A percentile compares a stretch with the other conserved stretches of the same genome.
phyloP scores from a whole-genome alignment of 2,888 invertebrate genomes.

The Phyllotreta cruciferae region DNA sequence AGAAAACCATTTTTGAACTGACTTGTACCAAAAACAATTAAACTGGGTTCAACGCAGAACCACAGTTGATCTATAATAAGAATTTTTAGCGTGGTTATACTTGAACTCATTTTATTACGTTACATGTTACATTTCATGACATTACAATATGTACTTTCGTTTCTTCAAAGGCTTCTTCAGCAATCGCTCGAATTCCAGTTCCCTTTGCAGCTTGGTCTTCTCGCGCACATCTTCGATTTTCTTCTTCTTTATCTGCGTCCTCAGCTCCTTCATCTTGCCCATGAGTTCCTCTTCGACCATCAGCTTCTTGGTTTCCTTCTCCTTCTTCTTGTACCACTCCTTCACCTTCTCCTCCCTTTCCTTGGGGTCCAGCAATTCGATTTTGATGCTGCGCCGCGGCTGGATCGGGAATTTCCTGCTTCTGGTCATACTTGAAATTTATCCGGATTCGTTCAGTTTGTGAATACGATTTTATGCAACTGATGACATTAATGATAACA shows the following conservation, averaged over 20 bases:
- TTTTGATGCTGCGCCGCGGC: not conserved
- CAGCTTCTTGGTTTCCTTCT: not conserved
- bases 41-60: no score
- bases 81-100: no score
- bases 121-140: no score
- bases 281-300: slow-evolving; percentile 5
- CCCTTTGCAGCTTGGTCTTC: not conserved
- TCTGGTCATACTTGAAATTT: not conserved
- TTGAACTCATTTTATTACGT: no score
- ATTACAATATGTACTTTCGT: not conserved
- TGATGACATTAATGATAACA: no score
- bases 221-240: not conserved
- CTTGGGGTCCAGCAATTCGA: not conserved
- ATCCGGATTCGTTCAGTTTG: not conserved
- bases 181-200: not conserved
- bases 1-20: no score
- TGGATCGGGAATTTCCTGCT: not conserved
- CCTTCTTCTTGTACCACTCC: slow-evolving; percentile 1
- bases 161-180: not conserved
- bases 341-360: slow-evolving; percentile 3
- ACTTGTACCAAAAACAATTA: no score
- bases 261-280: not conserved
- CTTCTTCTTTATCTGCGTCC: not conserved
- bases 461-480: no score
- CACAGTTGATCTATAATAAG: no score